These are phyloP conservation scores for Gastrophryne carolinensis DNA, from an alignment of 2,797 vertebrate genomes.

Conservation along the genomic window DNA sequence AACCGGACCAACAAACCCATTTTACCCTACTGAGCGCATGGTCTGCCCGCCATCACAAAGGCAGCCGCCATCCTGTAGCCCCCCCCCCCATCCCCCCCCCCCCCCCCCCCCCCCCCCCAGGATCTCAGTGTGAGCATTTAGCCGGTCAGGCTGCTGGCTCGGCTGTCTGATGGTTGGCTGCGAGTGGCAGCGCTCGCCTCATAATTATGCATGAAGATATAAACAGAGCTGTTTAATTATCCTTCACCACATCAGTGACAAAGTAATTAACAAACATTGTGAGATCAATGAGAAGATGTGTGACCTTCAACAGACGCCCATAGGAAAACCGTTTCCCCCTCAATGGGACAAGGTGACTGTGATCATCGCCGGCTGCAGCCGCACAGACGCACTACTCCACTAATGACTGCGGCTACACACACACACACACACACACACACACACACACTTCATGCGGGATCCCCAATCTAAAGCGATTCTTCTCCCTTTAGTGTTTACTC, in stretches of 20 bases:
- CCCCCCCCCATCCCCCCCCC: not conserved
- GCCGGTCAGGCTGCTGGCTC: conserved; percentile 31
- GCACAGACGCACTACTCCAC: no score
- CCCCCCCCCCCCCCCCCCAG: not conserved
- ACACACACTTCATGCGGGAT: not conserved
- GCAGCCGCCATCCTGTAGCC: not conserved
- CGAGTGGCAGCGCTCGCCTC: conserved; percentile 74
- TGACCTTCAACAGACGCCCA: conserved; percentile 94
- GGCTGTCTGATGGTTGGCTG: conserved; percentile 41
- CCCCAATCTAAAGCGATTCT: conserved; percentile 1
- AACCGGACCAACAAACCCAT: no score
- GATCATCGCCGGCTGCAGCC: conserved; percentile 22
- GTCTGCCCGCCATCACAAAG: not conserved
- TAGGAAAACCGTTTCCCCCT: conserved; percentile 77
- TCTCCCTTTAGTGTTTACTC: conserved; percentile 21
- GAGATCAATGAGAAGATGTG: conserved; percentile 99
- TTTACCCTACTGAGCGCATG: no score
- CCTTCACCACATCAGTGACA: conserved; percentile 99
- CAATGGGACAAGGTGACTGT: conserved; percentile 75
- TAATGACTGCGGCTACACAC: conserved; percentile 9
- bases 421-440: not conserved
- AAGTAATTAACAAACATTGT: conserved; percentile 99
- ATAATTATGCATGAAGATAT: conserved; percentile 99
- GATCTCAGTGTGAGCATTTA: conserved; percentile 8
- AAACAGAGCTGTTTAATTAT: conserved; percentile 99